Base-by-base conservation (phyloP, 2,113 vertebrate species). In the Cinclus cinclus region DNA sequence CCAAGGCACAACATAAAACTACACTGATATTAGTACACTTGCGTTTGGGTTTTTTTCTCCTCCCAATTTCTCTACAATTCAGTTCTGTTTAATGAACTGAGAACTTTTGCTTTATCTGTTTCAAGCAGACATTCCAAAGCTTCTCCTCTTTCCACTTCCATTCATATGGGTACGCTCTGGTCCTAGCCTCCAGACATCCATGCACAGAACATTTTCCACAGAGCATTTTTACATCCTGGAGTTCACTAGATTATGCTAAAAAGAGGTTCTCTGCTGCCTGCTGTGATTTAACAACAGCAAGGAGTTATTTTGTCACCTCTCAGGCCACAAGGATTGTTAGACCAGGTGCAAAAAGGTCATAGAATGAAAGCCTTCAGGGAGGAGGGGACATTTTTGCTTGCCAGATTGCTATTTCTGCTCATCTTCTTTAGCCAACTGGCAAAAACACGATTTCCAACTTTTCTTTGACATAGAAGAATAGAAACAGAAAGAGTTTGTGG, bases 181-280 rank as follows among this genome's bases (percentile, higher is more conserved):
- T 90, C 44, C 15, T 64, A 87, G 70, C 37, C 39, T 75, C n/a
- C 25, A 39, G 56, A 15, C 60, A 71, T 33, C 74, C 41, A 13
- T 1, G 0, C 23, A 20, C 27, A 68, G 15, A 41, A 41, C 30
- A 1, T n/a, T 87, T 87, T 4, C 18, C 6, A 70, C 6, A 0
- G 4, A 20, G 53, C 69, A 17, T 46, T 22, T 52, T 76, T 73
- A 7, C 49, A 33, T 53, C 73, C 53, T 64, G 1, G 2, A 41
- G 17, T 69, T 49, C 25, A 28, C 24, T 53, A 22, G 31, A 7
- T 4, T 28, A 62, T 4, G 6, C 69, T 69, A 25, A 27, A 67
- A 75, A 31, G 17, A n/a, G 11, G 28, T 73, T 69, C 12, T 74
- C 62, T 23, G 11, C 42, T 74, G 53, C 39, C 28, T 73, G 37